Percentiles rank a stretch among this genome's conserved stretches.
Conservation (phyloP, 2,797 vertebrate genomes). For the Chiloscyllium punctatum region DNA sequence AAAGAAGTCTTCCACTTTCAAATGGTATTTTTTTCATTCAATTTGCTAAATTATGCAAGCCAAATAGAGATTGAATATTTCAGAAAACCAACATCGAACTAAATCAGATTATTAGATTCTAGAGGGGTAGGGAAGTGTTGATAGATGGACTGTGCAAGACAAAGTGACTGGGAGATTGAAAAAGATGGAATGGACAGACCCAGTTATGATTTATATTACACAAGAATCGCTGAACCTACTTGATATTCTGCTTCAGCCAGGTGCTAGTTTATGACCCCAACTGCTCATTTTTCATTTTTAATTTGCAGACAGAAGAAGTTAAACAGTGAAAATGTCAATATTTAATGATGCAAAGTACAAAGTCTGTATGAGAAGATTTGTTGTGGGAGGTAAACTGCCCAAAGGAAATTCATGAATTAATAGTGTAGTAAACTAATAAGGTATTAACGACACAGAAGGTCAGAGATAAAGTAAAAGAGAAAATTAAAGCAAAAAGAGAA, state of each 20-base stretch:
- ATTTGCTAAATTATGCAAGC: not conserved
- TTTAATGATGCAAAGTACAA: not conserved
- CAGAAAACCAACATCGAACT: not conserved
- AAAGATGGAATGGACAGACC: not conserved
- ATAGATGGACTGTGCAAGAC: not conserved
- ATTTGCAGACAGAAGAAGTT: not conserved
- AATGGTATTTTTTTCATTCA: not conserved
- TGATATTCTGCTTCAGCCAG: slow-evolving; percentile 21
- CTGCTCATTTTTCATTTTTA: slow-evolving; percentile 13
- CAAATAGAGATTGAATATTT: not conserved
- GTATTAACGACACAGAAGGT: not conserved
- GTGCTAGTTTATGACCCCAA: not conserved
- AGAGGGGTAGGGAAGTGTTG: not conserved
- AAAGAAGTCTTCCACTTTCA: not conserved
- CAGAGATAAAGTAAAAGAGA: not conserved
- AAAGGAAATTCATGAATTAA: not conserved
- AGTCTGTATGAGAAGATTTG: not conserved
- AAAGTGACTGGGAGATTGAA: slow-evolving; percentile 30
- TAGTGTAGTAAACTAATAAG: not conserved
- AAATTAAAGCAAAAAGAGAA: not conserved
- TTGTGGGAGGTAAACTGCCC: not conserved
- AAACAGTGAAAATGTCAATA: slow-evolving; percentile 19
- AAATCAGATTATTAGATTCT: not conserved
- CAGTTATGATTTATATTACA: not conserved
- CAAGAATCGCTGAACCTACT: slow-evolving; percentile 20